A percentile compares a stretch with the other conserved stretches of the same genome.
Conservation (phyloP, 2,113 vertebrate species). For the Tupaia tana region DNA sequence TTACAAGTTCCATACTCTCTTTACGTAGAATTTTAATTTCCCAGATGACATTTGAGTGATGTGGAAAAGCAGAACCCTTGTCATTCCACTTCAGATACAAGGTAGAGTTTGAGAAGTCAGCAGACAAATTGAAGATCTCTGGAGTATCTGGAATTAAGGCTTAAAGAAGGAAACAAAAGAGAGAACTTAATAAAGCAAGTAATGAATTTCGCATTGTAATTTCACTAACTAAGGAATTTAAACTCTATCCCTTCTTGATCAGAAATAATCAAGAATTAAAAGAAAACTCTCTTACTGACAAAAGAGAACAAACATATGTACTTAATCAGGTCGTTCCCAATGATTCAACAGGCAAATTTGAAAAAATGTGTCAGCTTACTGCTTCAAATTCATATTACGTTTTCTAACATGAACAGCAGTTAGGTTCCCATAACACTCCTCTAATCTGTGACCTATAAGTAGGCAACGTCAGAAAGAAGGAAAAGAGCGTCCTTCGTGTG, state of each 20-base stretch:
- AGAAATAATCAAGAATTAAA: slow-evolving; percentile 3
- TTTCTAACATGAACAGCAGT: not conserved
- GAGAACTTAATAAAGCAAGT: not conserved
- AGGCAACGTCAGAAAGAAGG: not conserved
- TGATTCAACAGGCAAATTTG: not conserved
- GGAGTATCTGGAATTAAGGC: slow-evolving; percentile 85
- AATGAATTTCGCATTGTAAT: not conserved
- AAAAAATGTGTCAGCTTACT: not conserved
- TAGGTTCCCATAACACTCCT: not conserved
- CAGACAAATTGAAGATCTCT: slow-evolving; percentile 80
- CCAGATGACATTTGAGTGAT: slow-evolving; percentile 79
- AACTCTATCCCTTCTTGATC: not conserved
- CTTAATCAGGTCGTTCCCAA: not conserved
- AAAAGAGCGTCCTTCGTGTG: not conserved
- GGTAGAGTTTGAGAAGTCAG: slow-evolving; percentile 82
- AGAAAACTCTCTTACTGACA: not conserved
- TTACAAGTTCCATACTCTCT: slow-evolving; percentile 78
- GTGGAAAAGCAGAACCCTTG: slow-evolving; percentile 75
- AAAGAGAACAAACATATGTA: not conserved
- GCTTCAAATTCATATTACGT: not conserved
- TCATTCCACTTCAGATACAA: slow-evolving; percentile 85
- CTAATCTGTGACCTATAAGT: not conserved
- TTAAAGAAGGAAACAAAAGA: slow-evolving; percentile 66
- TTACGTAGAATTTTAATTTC: slow-evolving; percentile 86
- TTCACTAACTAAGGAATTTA: slow-evolving; percentile 8